Evolutionary conservation across 2,113 vertebrate genomes (phyloP), one percentile per base, ranked within the genome.

Genomic region (Sebastes fasciatus): DNA sequence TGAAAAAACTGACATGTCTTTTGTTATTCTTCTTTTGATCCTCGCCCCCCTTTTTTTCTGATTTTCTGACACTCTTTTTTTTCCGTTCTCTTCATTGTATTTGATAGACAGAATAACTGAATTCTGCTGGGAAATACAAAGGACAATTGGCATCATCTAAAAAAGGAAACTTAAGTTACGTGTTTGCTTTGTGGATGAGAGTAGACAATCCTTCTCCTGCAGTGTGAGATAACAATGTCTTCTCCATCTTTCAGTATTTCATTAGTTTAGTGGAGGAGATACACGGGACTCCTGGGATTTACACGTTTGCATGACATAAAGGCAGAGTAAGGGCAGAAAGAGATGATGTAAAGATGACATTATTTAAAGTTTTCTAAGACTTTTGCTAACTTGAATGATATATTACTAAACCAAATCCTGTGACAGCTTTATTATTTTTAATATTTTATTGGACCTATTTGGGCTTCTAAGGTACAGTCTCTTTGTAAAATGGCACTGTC

Each of bases 61-160:
- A 8, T 21, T 66, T 67, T 48, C 42, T 64, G 21, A 55, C 8
- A 62, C 51, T 54, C 2, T 26, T 74, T 55, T 43, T 43, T 51
- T 40, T 12, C 19, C 7, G 13, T 64, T 67, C 3, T n/a, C 19
- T 51, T 85, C 49, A 63, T n/a, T 51, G 13, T 60, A 58, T 66
- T 49, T 77, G 40, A 80, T 54, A 5, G 72, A 76, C 63, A 79
- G 48, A 58, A 23, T 2, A 75, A 72, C 11, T 42, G 1, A 23
- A 54, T 52, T 67, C 77, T 72, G 6, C 14, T 11, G 68, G 46
- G 10, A 23, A 69, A 60, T 61, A 17, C 55, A 64, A 74, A 61
- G n/a, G 58, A 73, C 12, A 63, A 43, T 13, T 63, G 23, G 55
- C 57, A 58, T 64, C 12, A 69, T 82, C 74, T 73, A 63, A 78